These are phyloP conservation scores for Rhyacophila evoluta DNA, from an alignment of 2,888 invertebrate genomes.

Conservation along the genomic window DNA sequence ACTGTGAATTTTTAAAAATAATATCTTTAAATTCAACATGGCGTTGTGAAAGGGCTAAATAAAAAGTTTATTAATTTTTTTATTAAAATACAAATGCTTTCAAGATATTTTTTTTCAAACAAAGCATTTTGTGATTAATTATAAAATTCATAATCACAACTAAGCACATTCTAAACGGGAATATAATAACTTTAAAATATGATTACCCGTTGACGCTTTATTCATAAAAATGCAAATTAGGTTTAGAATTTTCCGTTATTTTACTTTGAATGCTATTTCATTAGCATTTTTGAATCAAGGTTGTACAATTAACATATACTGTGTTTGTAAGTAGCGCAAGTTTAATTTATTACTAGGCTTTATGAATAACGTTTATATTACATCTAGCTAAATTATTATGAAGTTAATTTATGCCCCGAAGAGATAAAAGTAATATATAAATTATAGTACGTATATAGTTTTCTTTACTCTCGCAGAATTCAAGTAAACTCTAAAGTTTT, in stretches of 20 bases:
- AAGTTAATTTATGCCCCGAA: not conserved
- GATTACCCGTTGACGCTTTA: conserved; percentile 20
- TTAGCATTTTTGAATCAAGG: conserved; percentile 52
- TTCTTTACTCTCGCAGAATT: too few relatives aligned
- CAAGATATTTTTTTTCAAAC: not conserved
- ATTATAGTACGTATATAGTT: too few relatives aligned
- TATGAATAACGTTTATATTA: conserved; percentile 37
- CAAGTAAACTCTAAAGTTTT: too few relatives aligned
- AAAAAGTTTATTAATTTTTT: not conserved
- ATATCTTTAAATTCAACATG: not conserved
- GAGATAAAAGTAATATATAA: not conserved
- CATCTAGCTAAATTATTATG: not conserved
- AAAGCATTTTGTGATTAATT: not conserved
- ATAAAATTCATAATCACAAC: not conserved
- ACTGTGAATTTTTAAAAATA: too few relatives aligned
- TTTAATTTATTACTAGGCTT: conserved; percentile 35
- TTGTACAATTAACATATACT: conserved; percentile 45
- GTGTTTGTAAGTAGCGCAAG: conserved; percentile 45
- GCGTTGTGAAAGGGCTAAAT: not conserved
- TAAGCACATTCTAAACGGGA: not conserved
- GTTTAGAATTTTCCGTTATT: conserved; percentile 46
- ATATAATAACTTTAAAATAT: conserved; percentile 11
- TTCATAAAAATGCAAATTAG: conserved; percentile 49
- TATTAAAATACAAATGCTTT: too few relatives aligned
- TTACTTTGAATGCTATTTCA: conserved; percentile 44